Percentiles rank a stretch among this genome's conserved stretches.
Conservation (phyloP, 2,888 invertebrate genomes). For the Sarcophaga rosellei region DNA sequence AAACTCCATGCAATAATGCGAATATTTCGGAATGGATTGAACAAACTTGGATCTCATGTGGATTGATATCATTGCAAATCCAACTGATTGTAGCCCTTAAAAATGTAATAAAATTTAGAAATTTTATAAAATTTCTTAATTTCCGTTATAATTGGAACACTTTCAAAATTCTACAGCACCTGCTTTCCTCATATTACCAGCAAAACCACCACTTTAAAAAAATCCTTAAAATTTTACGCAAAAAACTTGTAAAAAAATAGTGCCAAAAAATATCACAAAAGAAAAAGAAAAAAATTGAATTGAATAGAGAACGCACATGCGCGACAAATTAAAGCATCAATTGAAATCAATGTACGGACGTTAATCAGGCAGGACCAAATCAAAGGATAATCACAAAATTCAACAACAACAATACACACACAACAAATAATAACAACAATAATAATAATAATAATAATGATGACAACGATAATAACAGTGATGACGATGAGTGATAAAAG, state of each 20-base stretch:
- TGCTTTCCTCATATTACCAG: background rate
- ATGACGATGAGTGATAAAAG: constrained; percentile 33
- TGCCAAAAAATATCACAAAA: background rate
- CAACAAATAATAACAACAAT: constrained; percentile 69
- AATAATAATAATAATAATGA: constrained; percentile 69
- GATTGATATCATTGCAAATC: no score
- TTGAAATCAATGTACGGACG: constrained; percentile 67
- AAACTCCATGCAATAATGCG: no score
- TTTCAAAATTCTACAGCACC: background rate
- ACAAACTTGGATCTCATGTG: no score
- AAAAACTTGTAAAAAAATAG: constrained; percentile 39
- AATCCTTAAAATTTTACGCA: constrained; percentile 28
- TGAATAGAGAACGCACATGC: constrained; percentile 64
- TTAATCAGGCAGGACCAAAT: constrained; percentile 60
- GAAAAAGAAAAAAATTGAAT: no score
- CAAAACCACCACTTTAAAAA: constrained; percentile 43
- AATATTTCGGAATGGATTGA: no score
- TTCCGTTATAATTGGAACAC: background rate
- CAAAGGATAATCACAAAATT: constrained; percentile 64
- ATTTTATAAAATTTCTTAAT: no score
- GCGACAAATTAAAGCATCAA: constrained; percentile 70
- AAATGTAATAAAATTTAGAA: no score
- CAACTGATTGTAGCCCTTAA: no score
- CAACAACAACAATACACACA: constrained; percentile 42
- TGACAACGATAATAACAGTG: constrained; percentile 38